Base-by-base conservation (phyloP, 1,140 invertebrate species). In the Drosophila nigromelanica region DNA sequence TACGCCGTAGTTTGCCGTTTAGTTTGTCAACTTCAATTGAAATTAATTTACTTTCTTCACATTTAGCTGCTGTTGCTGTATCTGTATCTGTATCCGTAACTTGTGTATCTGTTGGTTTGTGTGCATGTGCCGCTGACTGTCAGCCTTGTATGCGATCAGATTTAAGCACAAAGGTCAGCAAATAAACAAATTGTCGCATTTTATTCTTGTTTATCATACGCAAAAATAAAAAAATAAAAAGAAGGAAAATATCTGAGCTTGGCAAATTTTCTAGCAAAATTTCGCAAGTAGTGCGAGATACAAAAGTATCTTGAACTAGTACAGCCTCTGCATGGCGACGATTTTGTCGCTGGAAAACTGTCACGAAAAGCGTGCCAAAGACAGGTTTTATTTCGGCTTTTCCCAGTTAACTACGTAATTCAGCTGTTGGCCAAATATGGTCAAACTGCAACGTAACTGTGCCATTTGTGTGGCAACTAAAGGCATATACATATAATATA, bases 91-190 rank as follows among this genome's bases (percentile, higher is more conserved):
- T 45, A 59, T 64, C 56, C 67, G 55, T 58, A 24, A 50, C 73
- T 55, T 47, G 11, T 79, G 58, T 69, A 24, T 37, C 51, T 18
- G 18, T 56, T 10, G 40, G 21, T 12, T 18, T 43, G 33, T 62
- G 39, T 77, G 48, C 56, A 71, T 78, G 71, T 68, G 73, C 76
- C 76, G 76, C 72, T 59, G 61, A 50, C 62, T 48, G 62, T 54
- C 90, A 91, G 90, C 90, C 90, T 91, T 91, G 90, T 90, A 74
- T 90, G 89, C 89, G 90, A 91, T 87, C 90, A 89, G 83, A 87
- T 87, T 83, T 69, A 81, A 81, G 89, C 85, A 62, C 86, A 90
- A 82, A 90, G 87, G 87, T 90, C 87, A 90, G 87, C 81, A 74
- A 89, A 89, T 89, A 89, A 89, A 89, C 83, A 89, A 89, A 83